Conservation (phyloP, 2,113 vertebrate species). For the Peromyscus leucopus region DNA sequence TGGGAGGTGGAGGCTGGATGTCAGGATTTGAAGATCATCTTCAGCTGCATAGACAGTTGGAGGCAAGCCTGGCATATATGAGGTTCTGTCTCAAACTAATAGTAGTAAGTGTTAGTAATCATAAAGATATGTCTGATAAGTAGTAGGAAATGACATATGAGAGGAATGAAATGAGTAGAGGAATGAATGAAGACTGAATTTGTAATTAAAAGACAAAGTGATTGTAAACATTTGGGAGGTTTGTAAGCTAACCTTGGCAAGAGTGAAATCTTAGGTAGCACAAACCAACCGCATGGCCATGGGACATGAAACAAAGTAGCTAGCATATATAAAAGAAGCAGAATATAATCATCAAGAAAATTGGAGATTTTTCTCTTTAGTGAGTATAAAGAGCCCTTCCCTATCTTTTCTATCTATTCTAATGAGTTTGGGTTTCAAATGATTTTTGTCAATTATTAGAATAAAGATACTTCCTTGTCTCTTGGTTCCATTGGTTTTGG, state of each 20-base stretch:
- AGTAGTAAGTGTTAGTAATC: not conserved
- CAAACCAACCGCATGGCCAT: not conserved
- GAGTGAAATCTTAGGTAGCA: not conserved
- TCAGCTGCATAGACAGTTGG: not conserved
- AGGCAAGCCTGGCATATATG: not conserved
- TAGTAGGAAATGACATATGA: not conserved
- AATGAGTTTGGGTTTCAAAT: not conserved
- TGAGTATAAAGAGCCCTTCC: not conserved
- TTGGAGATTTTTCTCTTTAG: not conserved
- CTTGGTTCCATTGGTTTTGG: not conserved
- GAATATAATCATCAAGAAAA: too few relatives aligned
- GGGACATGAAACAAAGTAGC: not conserved
- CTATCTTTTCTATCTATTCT: not conserved
- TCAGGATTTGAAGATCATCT: not conserved
- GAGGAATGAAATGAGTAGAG: not conserved
- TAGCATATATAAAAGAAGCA: not conserved
- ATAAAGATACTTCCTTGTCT: not conserved
- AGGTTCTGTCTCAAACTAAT: not conserved
- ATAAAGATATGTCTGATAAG: not conserved
- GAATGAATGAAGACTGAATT: not conserved
- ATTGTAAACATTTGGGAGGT: not conserved
- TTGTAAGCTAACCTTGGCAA: not conserved
- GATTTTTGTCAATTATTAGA: not conserved
- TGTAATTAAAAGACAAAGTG: not conserved
- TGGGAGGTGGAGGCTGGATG: not conserved